Evolutionary conservation across 2,797 vertebrate species (phyloP).

Genomic region (Huso huso): DNA sequence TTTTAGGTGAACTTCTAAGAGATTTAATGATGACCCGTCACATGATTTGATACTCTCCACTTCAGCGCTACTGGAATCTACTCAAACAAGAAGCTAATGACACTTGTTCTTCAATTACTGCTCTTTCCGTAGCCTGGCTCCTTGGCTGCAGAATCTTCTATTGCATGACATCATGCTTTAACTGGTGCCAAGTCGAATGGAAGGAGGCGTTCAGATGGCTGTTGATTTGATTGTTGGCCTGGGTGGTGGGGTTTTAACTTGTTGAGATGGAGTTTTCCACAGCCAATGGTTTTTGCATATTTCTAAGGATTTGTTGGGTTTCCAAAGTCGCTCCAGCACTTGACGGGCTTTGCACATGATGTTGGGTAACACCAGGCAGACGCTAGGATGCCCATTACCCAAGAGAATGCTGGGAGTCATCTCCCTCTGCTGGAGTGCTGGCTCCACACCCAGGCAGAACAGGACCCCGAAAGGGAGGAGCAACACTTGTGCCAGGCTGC

Average conservation of each 20-base stretch:
- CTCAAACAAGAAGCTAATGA: constrained; percentile 25
- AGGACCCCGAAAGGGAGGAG: constrained; percentile 45
- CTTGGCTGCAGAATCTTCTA: constrained; percentile 12
- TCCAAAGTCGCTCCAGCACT: background rate
- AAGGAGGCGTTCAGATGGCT: background rate
- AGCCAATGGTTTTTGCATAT: constrained; percentile 13
- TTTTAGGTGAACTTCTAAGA: constrained; percentile 37
- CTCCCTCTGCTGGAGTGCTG: constrained; percentile 79
- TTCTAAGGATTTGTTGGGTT: constrained; percentile 10
- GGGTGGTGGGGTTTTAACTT: background rate
- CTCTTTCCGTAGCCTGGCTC: constrained; percentile 14
- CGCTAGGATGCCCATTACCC: constrained; percentile 86
- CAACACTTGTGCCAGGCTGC: constrained; percentile 71
- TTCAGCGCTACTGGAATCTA: constrained; percentile 28
- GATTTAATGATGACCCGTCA: constrained; percentile 17
- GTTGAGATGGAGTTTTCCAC: constrained; percentile 24
- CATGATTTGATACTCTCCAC: constrained; percentile 20
- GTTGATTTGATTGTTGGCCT: background rate
- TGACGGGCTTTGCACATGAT: constrained; percentile 49
- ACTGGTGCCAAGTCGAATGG: background rate
- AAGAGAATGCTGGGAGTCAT: constrained; percentile 82
- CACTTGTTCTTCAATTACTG: constrained; percentile 25
- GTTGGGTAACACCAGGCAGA: constrained; percentile 33
- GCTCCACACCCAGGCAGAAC: constrained; percentile 58
- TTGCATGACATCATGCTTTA: constrained; percentile 36